Evolutionary conservation across 2,888 invertebrate genomes (phyloP), one percentile per base, ranked within the genome.

Genomic region (Nebria brevicollis): DNA sequence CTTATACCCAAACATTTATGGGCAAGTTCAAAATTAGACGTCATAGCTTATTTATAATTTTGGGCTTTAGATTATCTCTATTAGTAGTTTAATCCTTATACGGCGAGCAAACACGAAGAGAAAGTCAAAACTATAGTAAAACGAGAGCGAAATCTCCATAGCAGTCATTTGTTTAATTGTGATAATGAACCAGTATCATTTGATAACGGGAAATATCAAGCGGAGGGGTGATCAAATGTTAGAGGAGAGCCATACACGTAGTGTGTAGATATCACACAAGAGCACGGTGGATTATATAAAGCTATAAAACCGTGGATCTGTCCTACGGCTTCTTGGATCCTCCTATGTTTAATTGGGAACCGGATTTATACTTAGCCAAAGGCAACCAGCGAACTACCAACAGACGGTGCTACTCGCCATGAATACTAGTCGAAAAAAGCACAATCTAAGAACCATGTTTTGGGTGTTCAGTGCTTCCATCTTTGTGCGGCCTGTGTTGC

Each of bases 141-240:
- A 54, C 13, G 54, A 54, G 54, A 54, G 54, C 54, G 54, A 74
- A 74, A 85, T 87, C 86, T 86, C 83, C 84, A 85, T 83, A 86
- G 85, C 85, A 86, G 85, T 87, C 87, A 87, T 89, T 88, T 85
- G 86, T 87, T 86, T 86, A 88, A 88, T 88, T 87, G 88, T 87
- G 89, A 88, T 89, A 89, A 89, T 89, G 88, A 87, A 86, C 88
- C 87, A 87, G 87, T 86, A 86, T 85, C 87, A 88, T 88, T 88
- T 89, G 89, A 89, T 88, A 88, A 74, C 13, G 34, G 34, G 34
- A 34, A 34, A 34, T 34, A 34, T 34, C 34, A 34, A 34, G 5
- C 34, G 5, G 34, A 34, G 34, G 34, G 34, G 34, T 5, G 34
- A 34, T 34, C 34, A 34, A 34, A 34, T 34, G 34, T 34, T 34